Base-by-base conservation (phyloP, 2,888 invertebrate genomes). In the Netelia virgata region DNA sequence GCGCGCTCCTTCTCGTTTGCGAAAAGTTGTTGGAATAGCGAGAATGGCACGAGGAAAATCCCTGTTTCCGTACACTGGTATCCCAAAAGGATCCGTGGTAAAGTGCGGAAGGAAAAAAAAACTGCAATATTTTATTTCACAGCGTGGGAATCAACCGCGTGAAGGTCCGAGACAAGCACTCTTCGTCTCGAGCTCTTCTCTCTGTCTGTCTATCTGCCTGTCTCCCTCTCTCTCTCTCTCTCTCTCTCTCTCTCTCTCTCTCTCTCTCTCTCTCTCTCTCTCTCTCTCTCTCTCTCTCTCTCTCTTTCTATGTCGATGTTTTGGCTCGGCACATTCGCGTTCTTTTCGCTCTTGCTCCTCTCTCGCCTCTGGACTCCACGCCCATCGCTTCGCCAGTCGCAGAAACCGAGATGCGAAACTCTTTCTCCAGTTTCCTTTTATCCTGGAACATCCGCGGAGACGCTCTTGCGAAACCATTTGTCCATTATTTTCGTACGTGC, bases 81-180 rank as follows among this genome's bases (percentile, higher is more conserved):
- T 81, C 76, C 82, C 70, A 43, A n/a, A 69, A 43, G 84, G 59
- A 55, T 77, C 73, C 64, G 41, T 70, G 75, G 70, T 55, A 84
- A 76, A 69, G 79, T 82, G 75, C 66, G 76, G 47, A 57, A 66
- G 68, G 66, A 63, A 53, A 28, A 63, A 41, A 63, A 70, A 69
- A 63, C 64, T 82, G 78, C 84, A 85, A 87, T 88, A 88, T 87
- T 87, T 80, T 79, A 79, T 88, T 88, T 87, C 87, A 80, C 75
- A 64, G 64, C 86, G 87, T 89, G 88, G 80, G 86, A 86, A 86
- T 81, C 28, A 70, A 79, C 86, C 82, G 77, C 77, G 36, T 83
- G 85, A 75, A 77, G 77, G 78, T 68, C 68, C 74, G 53, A 70
- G 61, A 69, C 69, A 59, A 59, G 61, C 69, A 20, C 63, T 66